A percentile compares a stretch with the other conserved stretches of the same genome.
These are phyloP conservation scores for Scaptomyza flava DNA, from an alignment of 2,888 invertebrate species.

Conservation along the genomic window DNA sequence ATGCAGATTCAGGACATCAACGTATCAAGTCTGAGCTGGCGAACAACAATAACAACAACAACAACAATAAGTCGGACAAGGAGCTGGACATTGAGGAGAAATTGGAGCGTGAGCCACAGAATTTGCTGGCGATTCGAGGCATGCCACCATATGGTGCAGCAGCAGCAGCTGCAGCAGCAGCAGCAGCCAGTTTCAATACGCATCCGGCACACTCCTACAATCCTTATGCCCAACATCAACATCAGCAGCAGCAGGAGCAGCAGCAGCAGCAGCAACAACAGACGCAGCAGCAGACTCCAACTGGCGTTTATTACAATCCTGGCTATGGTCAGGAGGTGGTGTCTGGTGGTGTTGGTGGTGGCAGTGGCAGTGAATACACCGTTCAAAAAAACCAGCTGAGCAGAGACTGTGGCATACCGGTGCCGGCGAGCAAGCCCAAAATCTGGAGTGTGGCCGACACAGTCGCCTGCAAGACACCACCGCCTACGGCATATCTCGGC, in stretches of 20 bases:
- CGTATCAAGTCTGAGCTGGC: slow-evolving; percentile 87
- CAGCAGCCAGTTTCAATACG: slow-evolving; percentile 50
- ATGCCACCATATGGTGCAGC: slow-evolving; percentile 60
- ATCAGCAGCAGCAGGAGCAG: slow-evolving; percentile 57
- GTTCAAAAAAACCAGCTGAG: slow-evolving; percentile 86
- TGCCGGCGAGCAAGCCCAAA: slow-evolving; percentile 95
- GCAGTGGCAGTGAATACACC: slow-evolving; percentile 83
- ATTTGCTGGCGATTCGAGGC: slow-evolving; percentile 70
- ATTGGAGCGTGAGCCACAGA: slow-evolving; percentile 89
- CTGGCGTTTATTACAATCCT: slow-evolving; percentile 65
- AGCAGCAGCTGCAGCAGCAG: slow-evolving; percentile 30
- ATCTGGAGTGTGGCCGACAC: slow-evolving; percentile 97
- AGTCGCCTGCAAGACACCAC: slow-evolving; percentile 91
- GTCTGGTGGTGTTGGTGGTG: slow-evolving; percentile 6
- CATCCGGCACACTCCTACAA: slow-evolving; percentile 62
- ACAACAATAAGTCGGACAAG: slow-evolving; percentile 85
- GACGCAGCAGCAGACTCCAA: slow-evolving; percentile 84
- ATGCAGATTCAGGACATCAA: slow-evolving; percentile 77
- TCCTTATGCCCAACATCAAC: slow-evolving; percentile 82
- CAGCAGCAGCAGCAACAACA: slow-evolving; percentile 61
- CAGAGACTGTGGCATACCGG: slow-evolving; percentile 93
- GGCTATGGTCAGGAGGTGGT: slow-evolving; percentile 82
- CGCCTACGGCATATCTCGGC: slow-evolving; percentile 78
- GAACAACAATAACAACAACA: slow-evolving; percentile 63
- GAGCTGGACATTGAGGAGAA: slow-evolving; percentile 89